Conservation (phyloP, 92 coral and sea anemone genomes). For the Palythoa caribaeorum region DNA sequence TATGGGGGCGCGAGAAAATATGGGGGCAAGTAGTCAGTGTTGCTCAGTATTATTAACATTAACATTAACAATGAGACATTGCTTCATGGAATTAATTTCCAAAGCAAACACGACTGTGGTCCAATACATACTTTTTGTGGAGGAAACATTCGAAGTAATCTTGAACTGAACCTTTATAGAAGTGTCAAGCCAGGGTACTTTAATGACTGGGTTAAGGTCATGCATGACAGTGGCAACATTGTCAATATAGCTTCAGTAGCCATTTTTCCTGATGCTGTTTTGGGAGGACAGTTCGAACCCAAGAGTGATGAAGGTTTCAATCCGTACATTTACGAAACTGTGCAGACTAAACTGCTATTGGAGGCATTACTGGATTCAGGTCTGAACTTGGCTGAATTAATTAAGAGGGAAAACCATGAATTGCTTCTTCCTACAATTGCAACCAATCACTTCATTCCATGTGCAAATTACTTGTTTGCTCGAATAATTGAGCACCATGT, state of each 20-base stretch:
- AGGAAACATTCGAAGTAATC: constrained; percentile 26
- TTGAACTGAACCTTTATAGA: constrained; percentile 30
- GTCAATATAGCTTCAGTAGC: constrained; percentile 32
- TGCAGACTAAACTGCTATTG: constrained; percentile 42
- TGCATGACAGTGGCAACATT: not conserved
- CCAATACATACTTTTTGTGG: constrained; percentile 4
- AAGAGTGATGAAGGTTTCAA: constrained; percentile 39
- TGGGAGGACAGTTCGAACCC: constrained; percentile 45
- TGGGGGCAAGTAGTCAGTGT: no score
- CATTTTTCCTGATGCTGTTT: constrained; percentile 52
- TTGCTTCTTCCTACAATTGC: constrained; percentile 46
- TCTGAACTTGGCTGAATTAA: constrained; percentile 7
- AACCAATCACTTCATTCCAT: constrained; percentile 29
- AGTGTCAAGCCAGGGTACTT: constrained; percentile 38
- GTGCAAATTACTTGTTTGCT: constrained; percentile 46
- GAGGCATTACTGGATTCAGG: constrained; percentile 25
- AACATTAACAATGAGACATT: constrained; percentile 17
- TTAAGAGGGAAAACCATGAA: constrained; percentile 41
- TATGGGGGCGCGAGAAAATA: no score
- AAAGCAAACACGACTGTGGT: constrained; percentile 4
- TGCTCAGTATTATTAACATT: no score
- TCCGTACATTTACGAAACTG: constrained; percentile 48
- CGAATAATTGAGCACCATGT: constrained; percentile 44
- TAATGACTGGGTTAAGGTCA: constrained; percentile 31
- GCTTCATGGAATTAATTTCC: not conserved